These are phyloP conservation scores for Planiliza haematocheilus DNA, from an alignment of 2,113 vertebrate genomes.

Conservation along the genomic window DNA sequence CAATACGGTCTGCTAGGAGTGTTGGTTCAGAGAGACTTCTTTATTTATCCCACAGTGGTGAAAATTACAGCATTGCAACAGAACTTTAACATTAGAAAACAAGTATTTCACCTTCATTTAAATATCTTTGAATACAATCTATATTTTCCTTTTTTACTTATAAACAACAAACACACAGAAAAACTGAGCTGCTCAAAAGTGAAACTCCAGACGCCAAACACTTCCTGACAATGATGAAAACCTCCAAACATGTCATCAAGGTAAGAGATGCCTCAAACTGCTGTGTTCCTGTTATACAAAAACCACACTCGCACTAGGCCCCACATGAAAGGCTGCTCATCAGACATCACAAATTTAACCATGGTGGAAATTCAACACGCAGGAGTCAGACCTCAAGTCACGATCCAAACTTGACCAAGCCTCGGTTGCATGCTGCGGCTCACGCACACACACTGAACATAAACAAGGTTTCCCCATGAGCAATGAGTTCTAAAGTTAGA, in stretches of 20 bases:
- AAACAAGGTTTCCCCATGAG: conserved; percentile 52
- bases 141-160: too few species aligned
- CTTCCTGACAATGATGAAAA: neutral
- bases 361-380: conserved; percentile 16
- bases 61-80: too few species aligned
- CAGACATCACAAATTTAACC: conserved; percentile 11
- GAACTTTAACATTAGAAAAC: too few species aligned
- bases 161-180: too few species aligned
- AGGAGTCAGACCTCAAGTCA: conserved; percentile 36
- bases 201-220: neutral
- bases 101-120: too few species aligned
- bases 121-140: too few species aligned
- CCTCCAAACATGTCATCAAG: conserved; percentile 19
- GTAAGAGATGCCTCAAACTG: conserved; percentile 12
- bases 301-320: neutral
- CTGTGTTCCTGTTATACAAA: neutral
- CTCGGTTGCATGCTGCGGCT: conserved; percentile 21
- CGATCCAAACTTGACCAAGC: conserved; percentile 27
- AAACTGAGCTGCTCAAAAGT: neutral
- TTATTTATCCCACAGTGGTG: too few species aligned
- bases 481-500: conserved; percentile 53
- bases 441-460: neutral
- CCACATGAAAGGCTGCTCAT: neutral
- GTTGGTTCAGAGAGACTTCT: too few species aligned
- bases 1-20: too few species aligned